Conservation (phyloP, 1,140 invertebrate genomes). For the Eriocheir sinensis region DNA sequence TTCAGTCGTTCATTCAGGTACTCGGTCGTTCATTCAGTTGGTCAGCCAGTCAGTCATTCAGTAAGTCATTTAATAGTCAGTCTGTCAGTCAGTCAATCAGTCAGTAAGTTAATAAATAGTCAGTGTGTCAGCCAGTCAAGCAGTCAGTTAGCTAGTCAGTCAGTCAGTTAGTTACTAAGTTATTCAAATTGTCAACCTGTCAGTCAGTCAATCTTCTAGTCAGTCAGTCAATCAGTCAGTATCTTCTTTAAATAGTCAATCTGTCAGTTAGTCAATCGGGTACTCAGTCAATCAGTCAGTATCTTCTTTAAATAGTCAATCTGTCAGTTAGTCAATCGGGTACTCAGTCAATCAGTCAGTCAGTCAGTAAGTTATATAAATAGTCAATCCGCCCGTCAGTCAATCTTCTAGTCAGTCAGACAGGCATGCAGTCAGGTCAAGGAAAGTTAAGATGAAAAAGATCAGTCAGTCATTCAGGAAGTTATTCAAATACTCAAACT, state of each 20-base stretch:
- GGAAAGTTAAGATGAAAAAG: no score
- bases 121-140: neutral
- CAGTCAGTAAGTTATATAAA: neutral
- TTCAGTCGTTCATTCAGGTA: neutral
- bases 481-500: no score
- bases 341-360: neutral
- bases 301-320: neutral
- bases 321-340: neutral
- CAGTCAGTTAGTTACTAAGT: neutral
- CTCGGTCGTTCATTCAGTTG: no score
- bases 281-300: neutral
- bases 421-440: neutral
- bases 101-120: no score
- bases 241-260: neutral
- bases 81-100: conserved; percentile 10
- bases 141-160: neutral
- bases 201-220: no score
- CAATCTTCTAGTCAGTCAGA: neutral
- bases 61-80: neutral
- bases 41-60: neutral
- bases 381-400: neutral
- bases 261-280: neutral
- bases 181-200: neutral
- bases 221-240: neutral
- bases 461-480: neutral